Base-by-base conservation (phyloP, 2,797 vertebrate genomes). In the Lepidocolaptes lacrymiger region DNA sequence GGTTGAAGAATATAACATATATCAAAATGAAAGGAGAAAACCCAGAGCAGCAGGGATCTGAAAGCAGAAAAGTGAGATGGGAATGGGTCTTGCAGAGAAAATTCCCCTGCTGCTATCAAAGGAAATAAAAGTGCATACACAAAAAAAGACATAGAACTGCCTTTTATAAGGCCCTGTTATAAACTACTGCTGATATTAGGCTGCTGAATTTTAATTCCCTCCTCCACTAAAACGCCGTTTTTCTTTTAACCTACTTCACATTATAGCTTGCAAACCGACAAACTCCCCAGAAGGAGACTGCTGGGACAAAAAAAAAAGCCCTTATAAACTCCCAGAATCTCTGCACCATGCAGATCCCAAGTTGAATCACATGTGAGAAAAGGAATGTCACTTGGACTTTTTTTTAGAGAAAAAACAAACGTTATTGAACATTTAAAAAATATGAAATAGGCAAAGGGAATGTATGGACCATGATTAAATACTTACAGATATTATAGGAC, bases 81-180 rank as follows among this genome's bases (percentile, higher is more conserved):
- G 95, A 96, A 96, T 91, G 91, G 89, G 95, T 96, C 95, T 97
- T 91, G 89, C 95, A 96, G 95, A 96, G 96, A 96, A 97, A 96
- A 97, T 97, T 95, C 95, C 89, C 94, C 95, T 88, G 96, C 96
- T 97, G 96, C 94, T 96, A 97, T 97, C 96, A 97, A 96, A 96
- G 95, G 94, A 97, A 97, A 94, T 95, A 97, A 96, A 95, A 97
- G 95, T 96, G 96, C 93, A 93, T 91, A 85, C 71, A 76, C 64
- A 72, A 83, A 95, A 93, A 94, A 95, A 89, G 78, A 96, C 92
- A 92, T 49, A 91, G 91, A 94, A 80, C 89, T 94, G 87, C 92
- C 73, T 97, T 93, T 96, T 96, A 91, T 63, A 95, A 69, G 79
- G 80, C 89, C 85, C 85, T 88, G 89, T 88, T 93, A 95, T 86